Conservation (phyloP, 1,140 invertebrate species). For the Sarcophaga peregrina region DNA sequence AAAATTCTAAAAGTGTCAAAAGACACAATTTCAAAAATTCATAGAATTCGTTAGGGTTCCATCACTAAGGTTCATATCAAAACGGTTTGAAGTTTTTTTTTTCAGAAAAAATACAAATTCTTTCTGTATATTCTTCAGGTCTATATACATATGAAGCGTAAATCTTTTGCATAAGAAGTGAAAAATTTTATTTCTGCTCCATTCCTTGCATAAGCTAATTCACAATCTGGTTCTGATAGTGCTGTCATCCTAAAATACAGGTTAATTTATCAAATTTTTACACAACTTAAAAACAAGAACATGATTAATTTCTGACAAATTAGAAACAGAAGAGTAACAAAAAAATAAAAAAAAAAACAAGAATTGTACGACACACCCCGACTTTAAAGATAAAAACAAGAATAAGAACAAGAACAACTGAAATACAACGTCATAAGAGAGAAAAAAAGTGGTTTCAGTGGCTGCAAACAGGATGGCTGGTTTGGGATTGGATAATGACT, state of each 20-base stretch:
- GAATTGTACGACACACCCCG: neutral
- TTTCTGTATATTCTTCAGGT: neutral
- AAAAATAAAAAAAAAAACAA: neutral
- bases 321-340: neutral
- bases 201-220: neutral
- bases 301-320: conserved; percentile 27
- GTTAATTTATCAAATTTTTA: conserved; percentile 20
- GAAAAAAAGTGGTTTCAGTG: neutral
- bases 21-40: too few relatives aligned
- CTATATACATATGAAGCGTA: neutral
- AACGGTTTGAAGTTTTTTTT: too few relatives aligned
- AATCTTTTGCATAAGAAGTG: neutral
- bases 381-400: neutral
- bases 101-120: too few relatives aligned
- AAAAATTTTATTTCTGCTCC: neutral
- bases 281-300: neutral
- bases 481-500: conserved; percentile 10
- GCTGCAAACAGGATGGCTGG: conserved; percentile 9
- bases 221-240: neutral
- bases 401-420: too few relatives aligned
- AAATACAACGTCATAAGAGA: neutral
- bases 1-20: too few relatives aligned
- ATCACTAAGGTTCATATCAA: too few relatives aligned
- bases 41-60: too few relatives aligned
- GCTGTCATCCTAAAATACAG: conserved; percentile 4